Conservation (phyloP, 2,797 vertebrate genomes). For the Adelosebastes latens region DNA sequence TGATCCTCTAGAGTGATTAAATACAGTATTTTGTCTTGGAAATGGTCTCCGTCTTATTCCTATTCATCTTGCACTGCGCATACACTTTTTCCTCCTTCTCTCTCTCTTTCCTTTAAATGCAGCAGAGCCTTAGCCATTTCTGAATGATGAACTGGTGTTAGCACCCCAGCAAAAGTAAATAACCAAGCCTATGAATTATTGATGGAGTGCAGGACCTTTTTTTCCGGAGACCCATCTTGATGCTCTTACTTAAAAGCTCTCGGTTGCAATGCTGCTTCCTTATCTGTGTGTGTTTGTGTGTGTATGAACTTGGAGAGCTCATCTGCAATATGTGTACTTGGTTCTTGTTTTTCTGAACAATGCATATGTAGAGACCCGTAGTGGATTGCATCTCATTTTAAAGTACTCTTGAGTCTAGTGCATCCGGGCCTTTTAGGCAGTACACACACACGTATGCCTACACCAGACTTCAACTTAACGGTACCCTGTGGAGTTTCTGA, state of each 20-base stretch:
- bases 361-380: conserved; percentile 34
- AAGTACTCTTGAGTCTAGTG: conserved; percentile 15
- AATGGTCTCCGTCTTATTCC: conserved; percentile 45
- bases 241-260: conserved; percentile 59
- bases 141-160: conserved; percentile 64
- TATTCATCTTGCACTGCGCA: conserved; percentile 29
- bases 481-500: background rate
- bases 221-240: conserved; percentile 57
- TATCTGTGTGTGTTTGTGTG: conserved; percentile 12
- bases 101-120: conserved; percentile 33
- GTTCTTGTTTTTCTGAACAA: conserved; percentile 39
- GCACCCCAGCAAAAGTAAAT: conserved; percentile 68
- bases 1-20: conserved; percentile 49
- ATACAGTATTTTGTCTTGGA: conserved; percentile 54
- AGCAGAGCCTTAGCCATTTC: conserved; percentile 39
- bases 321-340: conserved; percentile 17
- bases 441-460: background rate
- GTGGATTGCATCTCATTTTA: conserved; percentile 38
- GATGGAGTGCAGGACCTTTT: conserved; percentile 59
- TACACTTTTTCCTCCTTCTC: conserved; percentile 1
- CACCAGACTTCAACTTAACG: background rate
- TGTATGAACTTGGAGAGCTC: conserved; percentile 11
- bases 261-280: conserved; percentile 37
- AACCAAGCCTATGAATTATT: conserved; percentile 77
- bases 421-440: background rate